Conservation (phyloP, 2,113 vertebrate species). For the Regulus satrapa region DNA sequence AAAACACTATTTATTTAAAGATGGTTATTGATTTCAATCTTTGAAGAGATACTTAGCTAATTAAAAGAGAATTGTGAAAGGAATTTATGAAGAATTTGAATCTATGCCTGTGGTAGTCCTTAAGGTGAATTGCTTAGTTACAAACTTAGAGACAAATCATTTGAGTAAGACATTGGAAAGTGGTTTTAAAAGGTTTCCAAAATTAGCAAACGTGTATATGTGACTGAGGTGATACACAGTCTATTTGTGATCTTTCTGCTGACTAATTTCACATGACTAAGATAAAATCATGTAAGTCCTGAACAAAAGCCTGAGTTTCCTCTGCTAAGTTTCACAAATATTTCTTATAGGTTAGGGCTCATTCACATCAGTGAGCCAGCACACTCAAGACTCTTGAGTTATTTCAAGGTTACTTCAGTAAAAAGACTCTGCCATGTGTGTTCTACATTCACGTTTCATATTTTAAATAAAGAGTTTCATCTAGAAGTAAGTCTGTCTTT, state of each 20-base stretch:
- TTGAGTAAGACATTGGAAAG: not conserved
- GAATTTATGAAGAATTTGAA: not conserved
- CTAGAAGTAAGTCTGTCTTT: not conserved
- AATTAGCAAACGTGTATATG: not conserved
- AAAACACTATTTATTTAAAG: not conserved
- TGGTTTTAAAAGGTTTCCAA: not conserved
- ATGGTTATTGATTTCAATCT: constrained; percentile 10
- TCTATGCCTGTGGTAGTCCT: not conserved
- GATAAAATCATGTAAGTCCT: not conserved
- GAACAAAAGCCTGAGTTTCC: not conserved
- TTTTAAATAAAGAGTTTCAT: not conserved
- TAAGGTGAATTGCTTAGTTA: constrained; percentile 34
- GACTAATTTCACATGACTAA: not conserved
- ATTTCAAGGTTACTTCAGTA: not conserved
- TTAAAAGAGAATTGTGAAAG: not conserved
- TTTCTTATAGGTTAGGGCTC: not conserved
- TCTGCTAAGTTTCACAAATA: not conserved
- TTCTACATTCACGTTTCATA: not conserved
- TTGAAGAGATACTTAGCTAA: constrained; percentile 6
- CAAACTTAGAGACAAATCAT: constrained; percentile 15
- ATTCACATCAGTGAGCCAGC: not conserved
- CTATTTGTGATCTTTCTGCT: not conserved
- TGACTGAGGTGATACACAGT: not conserved
- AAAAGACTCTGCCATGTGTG: not conserved
- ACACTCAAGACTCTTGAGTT: not conserved